Evolutionary conservation across 2,113 vertebrate genomes (phyloP).

Genomic region (Mobula hypostoma): DNA sequence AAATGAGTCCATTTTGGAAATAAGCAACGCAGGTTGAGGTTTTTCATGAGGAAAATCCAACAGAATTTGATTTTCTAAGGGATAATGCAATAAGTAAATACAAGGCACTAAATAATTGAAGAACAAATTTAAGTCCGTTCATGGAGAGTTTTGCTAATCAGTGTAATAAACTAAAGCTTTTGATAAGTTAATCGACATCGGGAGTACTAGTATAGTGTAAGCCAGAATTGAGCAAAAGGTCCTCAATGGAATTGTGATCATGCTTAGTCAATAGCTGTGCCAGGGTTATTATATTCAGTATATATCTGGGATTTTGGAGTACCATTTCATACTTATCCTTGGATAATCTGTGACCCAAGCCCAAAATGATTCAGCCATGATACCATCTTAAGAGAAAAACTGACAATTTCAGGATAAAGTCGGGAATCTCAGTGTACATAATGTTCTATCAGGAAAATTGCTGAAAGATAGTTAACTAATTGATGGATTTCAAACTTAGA

Average conservation of each 20-base stretch:
- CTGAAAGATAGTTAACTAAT: neutral
- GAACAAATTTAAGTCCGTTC: neutral
- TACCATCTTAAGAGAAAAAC: neutral
- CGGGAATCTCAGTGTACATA: neutral
- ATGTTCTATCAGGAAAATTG: neutral
- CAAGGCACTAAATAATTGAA: neutral
- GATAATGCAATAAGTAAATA: neutral
- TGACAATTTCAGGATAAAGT: too few relatives aligned
- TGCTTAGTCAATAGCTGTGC: neutral
- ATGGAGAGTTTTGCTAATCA: neutral
- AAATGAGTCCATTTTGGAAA: neutral
- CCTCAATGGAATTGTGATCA: neutral
- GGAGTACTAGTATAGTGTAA: neutral
- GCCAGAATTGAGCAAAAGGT: neutral
- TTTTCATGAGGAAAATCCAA: neutral
- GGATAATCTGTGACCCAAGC: neutral
- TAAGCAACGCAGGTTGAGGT: neutral
- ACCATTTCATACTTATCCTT: neutral
- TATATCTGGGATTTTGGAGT: neutral
- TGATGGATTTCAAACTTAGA: neutral
- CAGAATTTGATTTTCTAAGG: neutral
- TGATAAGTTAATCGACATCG: neutral
- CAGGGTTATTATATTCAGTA: neutral
- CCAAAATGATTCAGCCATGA: neutral
- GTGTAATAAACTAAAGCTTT: neutral